Evolutionary conservation across 2,797 vertebrate species (phyloP).

Genomic region (Takifugu ocellatus): DNA sequence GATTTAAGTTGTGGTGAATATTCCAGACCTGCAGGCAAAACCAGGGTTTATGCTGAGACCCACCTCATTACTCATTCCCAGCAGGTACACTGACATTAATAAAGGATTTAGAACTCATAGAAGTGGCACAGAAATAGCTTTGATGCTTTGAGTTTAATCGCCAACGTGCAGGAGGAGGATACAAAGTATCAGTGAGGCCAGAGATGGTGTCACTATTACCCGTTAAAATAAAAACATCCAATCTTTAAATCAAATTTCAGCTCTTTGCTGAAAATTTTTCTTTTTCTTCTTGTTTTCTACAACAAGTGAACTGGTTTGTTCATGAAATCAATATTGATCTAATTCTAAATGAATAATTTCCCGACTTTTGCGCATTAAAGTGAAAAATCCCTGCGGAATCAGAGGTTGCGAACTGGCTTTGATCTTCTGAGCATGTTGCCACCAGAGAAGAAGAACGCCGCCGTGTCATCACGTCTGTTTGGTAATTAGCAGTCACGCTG

Average conservation of each 20-base stretch:
- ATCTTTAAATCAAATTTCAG: too few relatives aligned
- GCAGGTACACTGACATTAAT: not conserved
- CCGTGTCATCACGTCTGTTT: conserved; percentile 15
- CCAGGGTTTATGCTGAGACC: not conserved
- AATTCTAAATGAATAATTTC: too few relatives aligned
- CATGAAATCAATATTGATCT: too few relatives aligned
- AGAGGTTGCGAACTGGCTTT: not conserved
- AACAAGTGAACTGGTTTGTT: too few relatives aligned
- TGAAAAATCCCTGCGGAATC: not conserved
- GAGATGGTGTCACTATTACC: too few relatives aligned
- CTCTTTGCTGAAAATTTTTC: too few relatives aligned
- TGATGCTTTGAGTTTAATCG: not conserved
- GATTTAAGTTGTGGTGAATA: conserved; percentile 1
- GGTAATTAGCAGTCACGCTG: conserved; percentile 40
- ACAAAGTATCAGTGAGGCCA: not conserved
- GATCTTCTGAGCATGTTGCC: not conserved
- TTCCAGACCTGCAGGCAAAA: not conserved
- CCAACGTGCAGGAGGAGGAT: not conserved
- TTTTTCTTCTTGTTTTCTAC: too few relatives aligned
- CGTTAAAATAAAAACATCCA: too few relatives aligned
- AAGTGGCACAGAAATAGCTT: too few relatives aligned
- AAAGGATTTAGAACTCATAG: not conserved
- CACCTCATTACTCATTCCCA: conserved; percentile 4
- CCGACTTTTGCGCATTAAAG: not conserved
- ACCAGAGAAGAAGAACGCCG: not conserved